These are phyloP conservation scores for Bryconaethiops microstoma DNA, from an alignment of 2,797 vertebrate genomes.

Conservation along the genomic window DNA sequence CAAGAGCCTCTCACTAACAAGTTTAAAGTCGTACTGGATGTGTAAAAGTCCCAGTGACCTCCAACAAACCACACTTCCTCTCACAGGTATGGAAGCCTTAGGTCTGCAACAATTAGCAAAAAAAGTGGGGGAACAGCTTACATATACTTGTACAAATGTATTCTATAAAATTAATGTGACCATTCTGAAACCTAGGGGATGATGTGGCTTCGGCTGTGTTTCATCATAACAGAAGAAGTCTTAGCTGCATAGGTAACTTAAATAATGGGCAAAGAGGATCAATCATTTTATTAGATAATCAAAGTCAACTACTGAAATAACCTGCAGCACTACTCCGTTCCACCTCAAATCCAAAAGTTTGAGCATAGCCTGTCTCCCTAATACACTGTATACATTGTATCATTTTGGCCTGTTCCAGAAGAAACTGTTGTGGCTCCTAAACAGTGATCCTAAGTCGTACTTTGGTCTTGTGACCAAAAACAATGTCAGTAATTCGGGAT, in stretches of 20 bases:
- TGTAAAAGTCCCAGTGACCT: not conserved
- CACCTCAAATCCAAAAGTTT: slow-evolving; percentile 70
- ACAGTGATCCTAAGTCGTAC: too few relatives aligned
- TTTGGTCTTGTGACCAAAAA: too few relatives aligned
- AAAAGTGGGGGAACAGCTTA: too few relatives aligned
- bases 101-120: too few relatives aligned
- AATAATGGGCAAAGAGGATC: not conserved
- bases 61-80: not conserved
- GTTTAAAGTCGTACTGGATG: not conserved
- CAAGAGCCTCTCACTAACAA: not conserved
- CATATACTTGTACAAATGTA: too few relatives aligned
- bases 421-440: too few relatives aligned
- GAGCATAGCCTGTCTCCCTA: slow-evolving; percentile 74
- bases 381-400: slow-evolving; percentile 22
- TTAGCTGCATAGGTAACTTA: too few relatives aligned
- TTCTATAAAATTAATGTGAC: too few relatives aligned
- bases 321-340: slow-evolving; percentile 47
- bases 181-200: not conserved
- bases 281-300: not conserved
- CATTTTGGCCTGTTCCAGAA: too few relatives aligned
- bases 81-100: not conserved
- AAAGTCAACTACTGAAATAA: not conserved
- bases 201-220: too few relatives aligned
- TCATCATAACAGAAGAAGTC: too few relatives aligned
- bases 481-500: too few relatives aligned